Evolutionary conservation across 1,140 invertebrate species (phyloP), one percentile per base, ranked within the genome.

Genomic region (Cryptotermes secundus): DNA sequence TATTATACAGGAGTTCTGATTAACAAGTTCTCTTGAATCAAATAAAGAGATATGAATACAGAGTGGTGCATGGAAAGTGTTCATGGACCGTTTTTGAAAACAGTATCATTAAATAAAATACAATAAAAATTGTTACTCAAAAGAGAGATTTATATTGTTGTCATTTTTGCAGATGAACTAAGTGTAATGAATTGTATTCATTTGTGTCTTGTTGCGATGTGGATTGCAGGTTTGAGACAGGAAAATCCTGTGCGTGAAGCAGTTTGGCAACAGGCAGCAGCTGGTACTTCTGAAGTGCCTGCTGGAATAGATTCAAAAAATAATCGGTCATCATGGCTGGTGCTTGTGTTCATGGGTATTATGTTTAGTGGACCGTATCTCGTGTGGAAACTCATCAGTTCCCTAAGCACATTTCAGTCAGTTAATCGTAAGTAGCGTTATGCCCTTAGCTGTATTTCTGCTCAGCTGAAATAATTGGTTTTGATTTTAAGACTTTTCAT

Each of bases 341-440:
- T 95, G 14, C 86, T 96, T 26, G 89, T 98, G 86, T 98, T 99
- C 90, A 92, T 99, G 87, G 95, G 95, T 26, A 92, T 98, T 83
- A 93, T 99, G 83, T 91, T 97, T 79, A 95, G 96, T 1, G 96
- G 96, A 80, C 98, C 98, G 0, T 99, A 97, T 90, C 91, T 99
- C 34, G 96, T 99, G 84, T 96, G 97, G 89, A 97, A 95, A 90
- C 92, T 98, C 87, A 87, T 98, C 16, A 93, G 90, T 42, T 93
- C 91, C 72, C 91, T 92, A 85, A 90, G 88, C 81, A 91, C 91
- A 81, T 90, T 92, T 85, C 91, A 92, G 59, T 72, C 59, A 85
- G 38, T 59, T 90, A 89, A 89, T 89, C 91, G 92, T 87, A 88
- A 90, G 89, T 87, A 82, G 85, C 83, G 79, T 72, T 12, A 72